These are phyloP conservation scores for Lycaon pictus DNA, from an alignment of 2,113 vertebrate species.

Conservation along the genomic window DNA sequence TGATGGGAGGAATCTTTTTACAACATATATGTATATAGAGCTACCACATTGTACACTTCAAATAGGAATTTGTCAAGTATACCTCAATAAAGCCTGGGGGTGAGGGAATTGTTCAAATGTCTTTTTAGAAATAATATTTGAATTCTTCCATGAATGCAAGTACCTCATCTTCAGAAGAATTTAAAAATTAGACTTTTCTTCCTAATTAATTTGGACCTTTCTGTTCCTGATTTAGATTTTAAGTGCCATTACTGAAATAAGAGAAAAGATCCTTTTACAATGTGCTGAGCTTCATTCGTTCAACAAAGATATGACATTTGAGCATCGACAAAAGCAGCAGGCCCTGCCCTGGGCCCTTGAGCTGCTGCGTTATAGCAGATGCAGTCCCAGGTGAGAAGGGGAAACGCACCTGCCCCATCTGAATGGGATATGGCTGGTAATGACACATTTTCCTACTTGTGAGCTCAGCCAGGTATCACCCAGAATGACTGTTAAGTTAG, in stretches of 20 bases:
- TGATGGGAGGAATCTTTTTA: background rate
- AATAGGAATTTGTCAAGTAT: background rate
- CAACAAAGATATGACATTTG: background rate
- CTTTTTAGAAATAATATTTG: background rate
- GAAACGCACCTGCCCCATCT: background rate
- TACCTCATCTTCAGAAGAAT: background rate
- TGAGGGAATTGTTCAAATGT: too few species aligned
- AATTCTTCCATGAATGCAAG: background rate
- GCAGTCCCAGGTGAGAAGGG: background rate
- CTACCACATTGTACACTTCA: too few species aligned
- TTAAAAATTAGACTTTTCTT: background rate
- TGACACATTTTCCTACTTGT: background rate
- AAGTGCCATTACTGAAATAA: background rate
- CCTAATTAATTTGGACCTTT: background rate
- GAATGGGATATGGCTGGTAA: background rate
- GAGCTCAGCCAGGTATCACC: constrained; percentile 31
- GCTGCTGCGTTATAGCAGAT: background rate
- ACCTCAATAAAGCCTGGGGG: background rate
- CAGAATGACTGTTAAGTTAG: constrained; percentile 25
- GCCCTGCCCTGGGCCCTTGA: background rate
- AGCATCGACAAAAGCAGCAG: background rate
- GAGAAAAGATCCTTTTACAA: background rate
- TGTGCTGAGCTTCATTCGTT: background rate
- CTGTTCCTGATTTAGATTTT: background rate
- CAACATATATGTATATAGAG: background rate